Base-by-base conservation (phyloP, 2,113 vertebrate genomes). In the Ahaetulla prasina region DNA sequence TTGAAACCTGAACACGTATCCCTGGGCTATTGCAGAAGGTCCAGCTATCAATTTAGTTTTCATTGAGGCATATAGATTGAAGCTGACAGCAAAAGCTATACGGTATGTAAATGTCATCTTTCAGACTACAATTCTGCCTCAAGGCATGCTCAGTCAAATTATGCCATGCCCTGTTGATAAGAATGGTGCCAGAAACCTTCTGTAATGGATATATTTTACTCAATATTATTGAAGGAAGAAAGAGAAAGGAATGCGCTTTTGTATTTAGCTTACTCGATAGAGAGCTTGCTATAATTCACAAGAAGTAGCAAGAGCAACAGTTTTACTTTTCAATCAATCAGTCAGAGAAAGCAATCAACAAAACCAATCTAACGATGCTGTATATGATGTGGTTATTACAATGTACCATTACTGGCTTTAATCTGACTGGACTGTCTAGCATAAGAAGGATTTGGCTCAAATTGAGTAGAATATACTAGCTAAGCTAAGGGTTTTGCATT, bases 21-120 rank as follows among this genome's bases (percentile, higher is more conserved):
- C 89, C 63, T 91, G 86, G 93, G 94, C 54, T 18, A 50, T 57
- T 90, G 85, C 57, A 12, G 89, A 92, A 89, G 45, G 53, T 89
- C 50, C 43, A 89, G 43, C 43, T 57, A 57, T 57, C 89, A 91
- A 35, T 93, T 87, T 30, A 53, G n/a, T 60, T 93, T 85, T 63
- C 92, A 68, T 47, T 16, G 39, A 94, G 54, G 25, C 53, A 50
- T 16, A 74, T 85, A 22, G 50, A 88, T 60, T 93, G 91, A 2
- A 23, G 88, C n/a, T 68, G 84, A 89, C 85, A 91, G 84, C 12
- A 55, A 52, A 57, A 3, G 47, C 74, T 94, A 86, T 52, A 92
- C 93, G 87, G 18, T 53, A 35, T 2, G 39, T 3, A 84, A 91
- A 43, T 86, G 11, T 89, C 93, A 35, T 86, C 87, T 74, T 49